Conservation (phyloP, 2,888 invertebrate species). For the Carcina quercana region DNA sequence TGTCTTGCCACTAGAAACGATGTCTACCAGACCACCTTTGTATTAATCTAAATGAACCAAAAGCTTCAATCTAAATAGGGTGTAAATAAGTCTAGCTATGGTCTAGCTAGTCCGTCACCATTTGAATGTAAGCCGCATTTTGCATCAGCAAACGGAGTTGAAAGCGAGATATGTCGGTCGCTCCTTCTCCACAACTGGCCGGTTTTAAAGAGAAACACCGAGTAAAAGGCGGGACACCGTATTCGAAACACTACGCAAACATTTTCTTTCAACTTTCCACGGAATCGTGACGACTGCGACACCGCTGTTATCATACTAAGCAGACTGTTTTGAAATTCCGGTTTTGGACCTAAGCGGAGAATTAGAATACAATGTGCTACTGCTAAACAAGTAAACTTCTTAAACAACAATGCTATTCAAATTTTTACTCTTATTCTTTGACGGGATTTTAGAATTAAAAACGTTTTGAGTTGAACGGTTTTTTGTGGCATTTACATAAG, state of each 20-base stretch:
- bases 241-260: conserved; percentile 27
- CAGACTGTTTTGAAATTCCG: not conserved
- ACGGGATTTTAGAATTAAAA: no score
- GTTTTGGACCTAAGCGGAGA: no score
- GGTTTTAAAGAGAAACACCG: conserved; percentile 19
- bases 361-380: no score
- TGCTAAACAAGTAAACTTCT: no score
- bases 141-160: no score
- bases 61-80: no score
- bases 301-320: conserved; percentile 23
- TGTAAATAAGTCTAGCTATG: conserved; percentile 5
- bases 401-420: no score
- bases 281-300: conserved; percentile 20
- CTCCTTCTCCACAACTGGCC: conserved; percentile 20
- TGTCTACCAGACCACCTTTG: no score
- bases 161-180: conserved; percentile 27
- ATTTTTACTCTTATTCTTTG: no score
- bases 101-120: conserved; percentile 7
- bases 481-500: no score
- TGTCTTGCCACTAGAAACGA: no score
- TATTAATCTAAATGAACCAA: not conserved
- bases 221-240: conserved; percentile 23
- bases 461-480: no score
- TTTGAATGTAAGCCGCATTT: conserved; percentile 16
- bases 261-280: conserved; percentile 31